These are phyloP conservation scores for Centropus bengalensis DNA, from an alignment of 2,113 vertebrate genomes.

Conservation along the genomic window DNA sequence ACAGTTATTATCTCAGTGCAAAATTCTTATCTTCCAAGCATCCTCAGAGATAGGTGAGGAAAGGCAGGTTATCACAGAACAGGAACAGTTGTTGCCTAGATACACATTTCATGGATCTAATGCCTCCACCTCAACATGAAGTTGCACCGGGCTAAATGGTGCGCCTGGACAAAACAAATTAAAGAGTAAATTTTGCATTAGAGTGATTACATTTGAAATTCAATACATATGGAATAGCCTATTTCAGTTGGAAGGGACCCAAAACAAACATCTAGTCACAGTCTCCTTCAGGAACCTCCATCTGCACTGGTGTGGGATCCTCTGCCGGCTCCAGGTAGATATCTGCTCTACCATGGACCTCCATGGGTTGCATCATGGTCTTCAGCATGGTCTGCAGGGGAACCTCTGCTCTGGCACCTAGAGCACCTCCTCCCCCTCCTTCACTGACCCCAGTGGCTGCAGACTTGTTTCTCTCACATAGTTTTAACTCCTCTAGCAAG, in stretches of 20 bases:
- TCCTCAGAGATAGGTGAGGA: not conserved
- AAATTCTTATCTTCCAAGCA: not conserved
- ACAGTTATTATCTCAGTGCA: not conserved
- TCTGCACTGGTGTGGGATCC: no score
- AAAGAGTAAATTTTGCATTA: not conserved
- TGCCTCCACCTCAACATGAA: not conserved
- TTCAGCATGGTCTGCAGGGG: no score
- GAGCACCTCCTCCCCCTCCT: no score
- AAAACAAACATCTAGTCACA: not conserved
- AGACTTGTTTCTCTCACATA: no score
- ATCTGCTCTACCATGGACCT: no score
- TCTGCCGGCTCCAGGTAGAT: no score
- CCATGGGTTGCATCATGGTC: no score
- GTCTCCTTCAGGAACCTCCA: no score
- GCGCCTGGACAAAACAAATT: not conserved
- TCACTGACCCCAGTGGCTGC: no score
- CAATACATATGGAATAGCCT: not conserved
- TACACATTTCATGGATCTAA: not conserved
- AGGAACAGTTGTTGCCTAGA: not conserved
- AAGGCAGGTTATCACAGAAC: not conserved
- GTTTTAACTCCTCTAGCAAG: no score
- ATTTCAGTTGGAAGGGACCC: not conserved
- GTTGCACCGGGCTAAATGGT: not conserved
- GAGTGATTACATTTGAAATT: not conserved
- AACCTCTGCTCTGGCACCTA: no score